Evolutionary conservation across 2,113 vertebrate species (phyloP).

Genomic region (Micronisus gabar): DNA sequence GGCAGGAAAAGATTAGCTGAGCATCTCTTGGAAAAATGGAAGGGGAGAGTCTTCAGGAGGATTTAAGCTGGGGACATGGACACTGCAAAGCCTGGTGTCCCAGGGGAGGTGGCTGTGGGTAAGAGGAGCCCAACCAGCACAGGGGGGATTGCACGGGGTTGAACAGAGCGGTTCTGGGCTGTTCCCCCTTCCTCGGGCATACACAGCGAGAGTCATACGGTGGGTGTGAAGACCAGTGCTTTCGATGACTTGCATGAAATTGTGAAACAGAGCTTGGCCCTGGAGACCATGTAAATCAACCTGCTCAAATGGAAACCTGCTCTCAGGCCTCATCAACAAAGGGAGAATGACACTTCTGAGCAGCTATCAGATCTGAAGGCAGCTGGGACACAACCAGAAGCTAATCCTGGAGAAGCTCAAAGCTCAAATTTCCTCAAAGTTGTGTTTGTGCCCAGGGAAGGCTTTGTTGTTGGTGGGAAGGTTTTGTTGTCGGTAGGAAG

Average conservation of each 20-base stretch:
- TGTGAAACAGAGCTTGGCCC: not conserved
- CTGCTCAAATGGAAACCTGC: not conserved
- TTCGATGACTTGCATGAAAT: not conserved
- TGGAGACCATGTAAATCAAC: not conserved
- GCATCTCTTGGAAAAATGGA: not conserved
- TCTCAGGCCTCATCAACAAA: not conserved
- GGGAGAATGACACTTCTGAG: not conserved
- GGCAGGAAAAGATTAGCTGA: not conserved
- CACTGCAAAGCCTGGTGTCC: not conserved
- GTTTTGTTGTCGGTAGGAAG: not conserved
- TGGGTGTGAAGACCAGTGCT: not conserved
- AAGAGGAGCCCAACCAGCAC: not conserved
- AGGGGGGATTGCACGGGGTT: rapidly evolving
- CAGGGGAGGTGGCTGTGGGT: not conserved
- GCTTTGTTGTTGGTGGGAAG: not conserved
- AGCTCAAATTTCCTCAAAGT: not conserved
- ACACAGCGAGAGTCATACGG: rapidly evolving
- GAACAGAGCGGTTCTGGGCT: not conserved
- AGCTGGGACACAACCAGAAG: not conserved
- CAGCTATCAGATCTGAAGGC: not conserved
- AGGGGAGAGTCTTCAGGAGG: not conserved
- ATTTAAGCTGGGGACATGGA: not conserved
- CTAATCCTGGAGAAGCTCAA: not conserved
- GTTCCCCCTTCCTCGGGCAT: not conserved
- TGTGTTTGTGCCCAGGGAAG: not conserved